These are phyloP conservation scores for Monopterus albus DNA, from an alignment of 2,113 vertebrate genomes.

Conservation along the genomic window DNA sequence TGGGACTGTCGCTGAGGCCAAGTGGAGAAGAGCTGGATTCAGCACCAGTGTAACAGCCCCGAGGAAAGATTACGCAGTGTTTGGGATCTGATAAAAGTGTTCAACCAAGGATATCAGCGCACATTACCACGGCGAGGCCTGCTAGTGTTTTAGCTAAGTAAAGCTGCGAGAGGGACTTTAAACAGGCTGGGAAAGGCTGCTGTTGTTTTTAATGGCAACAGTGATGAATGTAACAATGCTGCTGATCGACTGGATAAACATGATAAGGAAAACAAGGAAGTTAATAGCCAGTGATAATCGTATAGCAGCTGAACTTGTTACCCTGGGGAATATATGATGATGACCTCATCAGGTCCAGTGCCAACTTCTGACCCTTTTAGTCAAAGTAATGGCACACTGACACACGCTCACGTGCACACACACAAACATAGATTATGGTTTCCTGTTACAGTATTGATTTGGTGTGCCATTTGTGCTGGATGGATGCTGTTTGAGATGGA, in stretches of 20 bases:
- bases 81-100: background rate
- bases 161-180: conserved; percentile 5
- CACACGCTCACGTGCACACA: background rate
- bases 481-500: conserved; percentile 70
- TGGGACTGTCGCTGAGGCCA: conserved; percentile 63
- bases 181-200: conserved; percentile 8
- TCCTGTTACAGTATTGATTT: conserved; percentile 77
- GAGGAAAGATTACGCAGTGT: background rate
- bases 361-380: conserved; percentile 61
- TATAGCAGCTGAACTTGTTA: conserved; percentile 15
- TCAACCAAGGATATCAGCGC: background rate
- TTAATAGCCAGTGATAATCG: background rate
- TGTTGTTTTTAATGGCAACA: background rate
- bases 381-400: conserved; percentile 42
- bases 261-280: background rate
- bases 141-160: background rate
- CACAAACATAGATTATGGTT: conserved; percentile 66
- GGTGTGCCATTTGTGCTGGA: conserved; percentile 62
- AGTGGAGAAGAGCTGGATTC: conserved; percentile 54
- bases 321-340: conserved; percentile 28
- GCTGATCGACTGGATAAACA: background rate
- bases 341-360: conserved; percentile 69
- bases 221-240: background rate
- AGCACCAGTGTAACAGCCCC: conserved; percentile 3
- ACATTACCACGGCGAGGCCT: conserved; percentile 25